These are phyloP conservation scores for Myotis brandtii DNA, from an alignment of 2,113 vertebrate genomes.

Conservation along the genomic window DNA sequence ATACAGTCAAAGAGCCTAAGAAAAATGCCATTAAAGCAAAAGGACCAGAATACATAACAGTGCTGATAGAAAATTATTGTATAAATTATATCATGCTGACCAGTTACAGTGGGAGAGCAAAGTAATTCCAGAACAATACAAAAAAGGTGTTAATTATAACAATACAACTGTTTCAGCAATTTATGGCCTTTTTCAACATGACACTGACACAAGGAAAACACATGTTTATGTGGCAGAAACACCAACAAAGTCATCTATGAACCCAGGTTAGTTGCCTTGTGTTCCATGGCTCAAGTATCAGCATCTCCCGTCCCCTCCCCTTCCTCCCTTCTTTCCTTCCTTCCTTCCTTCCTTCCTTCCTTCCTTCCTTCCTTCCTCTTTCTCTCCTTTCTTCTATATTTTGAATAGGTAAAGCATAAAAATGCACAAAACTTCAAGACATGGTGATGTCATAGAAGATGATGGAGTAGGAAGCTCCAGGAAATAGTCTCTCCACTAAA, in stretches of 20 bases:
- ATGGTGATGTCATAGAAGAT: neutral
- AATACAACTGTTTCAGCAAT: neutral
- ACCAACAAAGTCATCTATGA: neutral
- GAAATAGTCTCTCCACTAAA: neutral
- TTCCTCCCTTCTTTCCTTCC: no score
- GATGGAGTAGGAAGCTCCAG: neutral
- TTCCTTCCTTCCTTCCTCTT: neutral
- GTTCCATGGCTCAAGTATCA: neutral
- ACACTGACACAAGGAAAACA: neutral
- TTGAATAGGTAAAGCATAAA: neutral
- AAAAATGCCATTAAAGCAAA: conserved; percentile 44
- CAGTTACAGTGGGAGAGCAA: neutral
- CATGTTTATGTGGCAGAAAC: neutral
- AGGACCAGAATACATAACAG: neutral
- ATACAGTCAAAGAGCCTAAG: neutral
- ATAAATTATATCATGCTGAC: neutral
- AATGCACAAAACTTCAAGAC: neutral
- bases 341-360: neutral
- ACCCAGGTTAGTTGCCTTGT: neutral
- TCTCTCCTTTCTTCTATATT: neutral
- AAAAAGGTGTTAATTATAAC: neutral
- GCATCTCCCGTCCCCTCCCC: neutral
- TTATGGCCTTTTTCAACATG: neutral
- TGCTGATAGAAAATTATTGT: neutral
- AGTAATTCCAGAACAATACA: neutral